Base-by-base conservation (phyloP, 2,888 invertebrate genomes). In the Formica aserva region DNA sequence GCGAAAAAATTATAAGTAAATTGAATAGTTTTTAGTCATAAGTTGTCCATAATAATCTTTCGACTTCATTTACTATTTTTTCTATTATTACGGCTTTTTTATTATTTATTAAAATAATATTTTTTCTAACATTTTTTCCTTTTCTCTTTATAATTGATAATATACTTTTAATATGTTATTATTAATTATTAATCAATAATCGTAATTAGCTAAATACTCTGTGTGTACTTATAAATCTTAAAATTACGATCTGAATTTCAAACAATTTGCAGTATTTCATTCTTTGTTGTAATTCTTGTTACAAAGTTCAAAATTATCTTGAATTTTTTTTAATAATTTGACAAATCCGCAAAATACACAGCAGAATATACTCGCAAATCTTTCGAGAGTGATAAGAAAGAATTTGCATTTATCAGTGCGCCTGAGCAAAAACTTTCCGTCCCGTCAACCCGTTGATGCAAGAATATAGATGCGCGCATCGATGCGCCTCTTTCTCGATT, bases 401-500 rank as follows among this genome's bases (percentile, higher is more conserved):
- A 74, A 22, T 45, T 2, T 32, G 5, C 11, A 55, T 66, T 65
- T 55, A 65, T 76, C 65, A 65, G 52, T 55, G 55, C 6, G 26
- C 9, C 13, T 48, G 52, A 38, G 29, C n/a, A 9, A 66, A 26
- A 66, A 66, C 26, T 66, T 66, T 77, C 18, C 26, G 52, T 13
- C 26, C 26, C 8, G 52, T 76, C 65, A 4, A 26, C 1, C n/a
- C 15, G 22, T 57, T 48, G 55, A 32, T n/a, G 77, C 29, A 41
- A 41, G 55, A 57, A 77, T 52, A 52, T 52, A 52, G n/a, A n/a
- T 67, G 57, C 29, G 55, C 55, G 67, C 15, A 15, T 29, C n/a
- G 38, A 55, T 48, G 29, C 29, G 22, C 48, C 29, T 55, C 82
- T 62, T 67, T 62, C 80, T 83, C 82, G 72, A 81, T 86, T 74